Evolutionary conservation across 1,140 invertebrate genomes (phyloP).

Genomic region (Pinna nobilis): DNA sequence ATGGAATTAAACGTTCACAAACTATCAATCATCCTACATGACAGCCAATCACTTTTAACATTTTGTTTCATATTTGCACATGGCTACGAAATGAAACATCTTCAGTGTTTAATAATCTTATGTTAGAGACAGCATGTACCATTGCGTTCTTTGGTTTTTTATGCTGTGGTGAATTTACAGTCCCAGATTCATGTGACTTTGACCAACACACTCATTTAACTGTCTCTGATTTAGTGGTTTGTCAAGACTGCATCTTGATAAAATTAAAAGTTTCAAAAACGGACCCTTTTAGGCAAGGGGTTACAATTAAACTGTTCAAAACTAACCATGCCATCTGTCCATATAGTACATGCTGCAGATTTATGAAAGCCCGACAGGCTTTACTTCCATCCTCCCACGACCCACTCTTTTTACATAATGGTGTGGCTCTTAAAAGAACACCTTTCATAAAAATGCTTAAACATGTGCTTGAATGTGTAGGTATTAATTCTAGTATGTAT

Average conservation of each 20-base stretch:
- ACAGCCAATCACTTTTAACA: slow-evolving; percentile 26
- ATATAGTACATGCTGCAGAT: neutral
- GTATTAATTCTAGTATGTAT: slow-evolving; percentile 1
- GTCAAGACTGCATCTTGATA: neutral
- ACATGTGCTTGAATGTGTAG: neutral
- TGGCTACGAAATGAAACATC: neutral
- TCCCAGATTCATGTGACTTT: neutral
- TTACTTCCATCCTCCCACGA: neutral
- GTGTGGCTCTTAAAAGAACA: neutral
- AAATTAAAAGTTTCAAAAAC: slow-evolving; percentile 30
- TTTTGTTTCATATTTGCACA: slow-evolving; percentile 3
- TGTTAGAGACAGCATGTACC: slow-evolving; percentile 19
- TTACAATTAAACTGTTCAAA: slow-evolving; percentile 8
- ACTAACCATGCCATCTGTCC: slow-evolving; percentile 9
- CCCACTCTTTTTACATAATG: slow-evolving; percentile 1
- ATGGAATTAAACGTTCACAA: neutral
- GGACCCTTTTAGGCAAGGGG: slow-evolving; percentile 32
- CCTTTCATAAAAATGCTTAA: neutral
- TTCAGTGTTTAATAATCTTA: neutral
- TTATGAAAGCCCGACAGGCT: neutral
- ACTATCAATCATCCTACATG: too few species aligned
- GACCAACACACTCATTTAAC: slow-evolving; percentile 17
- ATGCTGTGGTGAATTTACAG: slow-evolving; percentile 33
- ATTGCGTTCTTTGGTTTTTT: slow-evolving; percentile 33
- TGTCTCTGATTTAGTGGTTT: slow-evolving; percentile 1